Base-by-base conservation (phyloP, 2,797 vertebrate genomes). In the Microtus californicus region DNA sequence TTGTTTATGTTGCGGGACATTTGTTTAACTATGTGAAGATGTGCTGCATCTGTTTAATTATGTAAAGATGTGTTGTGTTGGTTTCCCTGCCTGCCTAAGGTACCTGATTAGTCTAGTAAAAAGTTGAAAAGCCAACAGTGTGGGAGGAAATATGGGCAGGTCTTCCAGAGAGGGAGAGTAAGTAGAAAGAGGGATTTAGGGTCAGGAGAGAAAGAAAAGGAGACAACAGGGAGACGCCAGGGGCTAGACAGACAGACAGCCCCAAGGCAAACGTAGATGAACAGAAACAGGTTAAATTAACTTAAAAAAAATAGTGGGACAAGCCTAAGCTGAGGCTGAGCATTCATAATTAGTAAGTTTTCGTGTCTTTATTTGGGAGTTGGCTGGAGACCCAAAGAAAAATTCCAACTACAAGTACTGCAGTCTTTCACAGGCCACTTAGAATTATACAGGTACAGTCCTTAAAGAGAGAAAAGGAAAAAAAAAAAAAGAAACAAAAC, bases 401-500 rank as follows among this genome's bases (percentile, higher is more conserved):
- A 74, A 74, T 13, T 43, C 37, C 37, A 43, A 27, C 71, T 74
- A 43, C 37, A 74, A 74, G 37, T 25, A 43, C 71, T 74, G 21
- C 21, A 78, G 40, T 73, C 74, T 90, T 54, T 19, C 4, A 67
- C 34, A 82, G 63, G 43, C 48, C 63, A 89, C 37, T 87, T 71
- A 83, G 78, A 86, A 63, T 29, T 37, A 43, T 31, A 63, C 19
- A 14, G 21, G 73, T 59, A 34, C 21, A 85, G 59, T 51, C 14
- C 63, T 87, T 90, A 31, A 82, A 54, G 77, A 90, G 65, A 56
- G 17, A 29, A 27, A 21, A 21, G 56, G 7, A 6, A 8, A 8
- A 2, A 8, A 59, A 23, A 21, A 59, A 2, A 8, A 8, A 0
- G 2, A 56, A 43, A 6, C 1, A 56, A 56, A 59, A 2, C 56